Percentiles rank a stretch among this genome's conserved stretches.
Evolutionary conservation across 1,140 invertebrate species (phyloP).

Genomic region (Ostrea denselamellosa): DNA sequence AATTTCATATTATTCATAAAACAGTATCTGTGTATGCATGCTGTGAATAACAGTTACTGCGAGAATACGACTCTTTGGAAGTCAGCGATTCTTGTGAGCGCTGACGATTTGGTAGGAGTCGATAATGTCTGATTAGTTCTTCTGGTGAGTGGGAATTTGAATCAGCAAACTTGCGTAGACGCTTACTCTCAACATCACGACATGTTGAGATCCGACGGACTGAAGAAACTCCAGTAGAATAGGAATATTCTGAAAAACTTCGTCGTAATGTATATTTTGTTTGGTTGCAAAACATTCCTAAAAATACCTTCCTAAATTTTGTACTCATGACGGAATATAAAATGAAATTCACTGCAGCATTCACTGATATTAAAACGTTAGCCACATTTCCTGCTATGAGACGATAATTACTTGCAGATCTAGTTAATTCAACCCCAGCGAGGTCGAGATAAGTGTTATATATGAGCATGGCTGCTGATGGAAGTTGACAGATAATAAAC

Average conservation of each 20-base stretch:
- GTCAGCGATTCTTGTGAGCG: neutral
- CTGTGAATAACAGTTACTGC: neutral
- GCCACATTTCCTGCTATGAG: conserved; percentile 85
- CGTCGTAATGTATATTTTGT: neutral
- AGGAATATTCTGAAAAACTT: conserved; percentile 12
- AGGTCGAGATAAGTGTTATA: conserved; percentile 52
- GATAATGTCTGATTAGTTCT: neutral
- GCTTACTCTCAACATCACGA: neutral
- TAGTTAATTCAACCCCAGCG: conserved; percentile 41
- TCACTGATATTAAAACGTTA: conserved; percentile 86
- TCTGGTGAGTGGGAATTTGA: neutral
- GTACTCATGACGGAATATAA: conserved; percentile 88
- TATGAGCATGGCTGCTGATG: conserved; percentile 49
- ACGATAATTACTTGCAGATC: conserved; percentile 69
- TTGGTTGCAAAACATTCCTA: conserved; percentile 81
- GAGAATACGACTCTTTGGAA: neutral
- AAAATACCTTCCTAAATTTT: conserved; percentile 87
- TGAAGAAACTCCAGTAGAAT: neutral
- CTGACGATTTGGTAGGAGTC: neutral
- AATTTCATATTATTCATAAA: neutral
- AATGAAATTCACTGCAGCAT: conserved; percentile 87
- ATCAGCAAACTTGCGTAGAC: neutral
- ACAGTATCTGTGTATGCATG: neutral
- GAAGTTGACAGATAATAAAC: conserved; percentile 59
- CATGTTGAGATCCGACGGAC: neutral